These are phyloP conservation scores for Pseudoatta argentina DNA, from an alignment of 1,140 invertebrate genomes.

Conservation along the genomic window DNA sequence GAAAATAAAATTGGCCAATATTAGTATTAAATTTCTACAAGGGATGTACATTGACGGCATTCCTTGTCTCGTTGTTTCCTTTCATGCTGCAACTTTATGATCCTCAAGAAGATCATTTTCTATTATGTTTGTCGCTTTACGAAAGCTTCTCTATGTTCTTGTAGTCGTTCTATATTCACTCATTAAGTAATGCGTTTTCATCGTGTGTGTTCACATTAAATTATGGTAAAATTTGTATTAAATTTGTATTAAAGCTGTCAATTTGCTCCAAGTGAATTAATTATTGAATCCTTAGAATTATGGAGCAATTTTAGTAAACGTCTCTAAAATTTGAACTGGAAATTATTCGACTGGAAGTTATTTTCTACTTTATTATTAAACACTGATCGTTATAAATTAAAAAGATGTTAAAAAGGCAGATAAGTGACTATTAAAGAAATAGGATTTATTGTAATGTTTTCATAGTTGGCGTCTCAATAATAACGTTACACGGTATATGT, in stretches of 20 bases:
- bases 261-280: neutral
- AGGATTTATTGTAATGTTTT: neutral
- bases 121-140: neutral
- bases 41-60: neutral
- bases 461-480: neutral
- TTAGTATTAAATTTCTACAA: too few relatives aligned
- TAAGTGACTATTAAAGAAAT: neutral
- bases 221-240: neutral
- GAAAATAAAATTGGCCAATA: too few relatives aligned
- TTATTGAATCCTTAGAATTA: neutral
- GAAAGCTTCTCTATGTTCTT: neutral
- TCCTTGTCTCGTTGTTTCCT: constrained; percentile 12
- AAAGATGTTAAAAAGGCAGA: neutral
- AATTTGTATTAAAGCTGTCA: neutral
- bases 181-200: neutral
- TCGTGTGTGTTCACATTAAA: neutral
- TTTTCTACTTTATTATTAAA: neutral
- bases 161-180: neutral
- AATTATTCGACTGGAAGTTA: neutral
- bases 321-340: neutral
- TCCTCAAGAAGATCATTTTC: constrained; percentile 13
- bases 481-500: neutral
- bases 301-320: neutral
- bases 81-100: neutral
- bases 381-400: neutral